Evolutionary conservation across 2,888 invertebrate species (phyloP), one percentile per base, ranked within the genome.

Genomic region (Eulithis prunata): DNA sequence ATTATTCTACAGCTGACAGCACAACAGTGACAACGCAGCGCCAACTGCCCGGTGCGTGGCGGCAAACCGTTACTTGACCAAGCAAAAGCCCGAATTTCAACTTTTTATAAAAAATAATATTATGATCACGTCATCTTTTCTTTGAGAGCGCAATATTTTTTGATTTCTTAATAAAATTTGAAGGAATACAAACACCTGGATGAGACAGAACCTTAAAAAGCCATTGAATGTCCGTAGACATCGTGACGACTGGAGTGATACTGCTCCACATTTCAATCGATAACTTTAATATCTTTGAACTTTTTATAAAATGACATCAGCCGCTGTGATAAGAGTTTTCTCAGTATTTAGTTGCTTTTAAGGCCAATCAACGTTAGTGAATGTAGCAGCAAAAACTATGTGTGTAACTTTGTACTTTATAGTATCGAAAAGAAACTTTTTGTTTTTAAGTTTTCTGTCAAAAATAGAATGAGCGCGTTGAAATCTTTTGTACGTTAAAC

Each of bases 251-350:
- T 71, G 51, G 41, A 41, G 41, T 41, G 32, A 64, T 58, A 64
- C 53, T 68, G 69, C 68, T 72, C 76, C 61, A 80, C 72, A 77
- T 79, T 76, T 75, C 74, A 75, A 75, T 74, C 77, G 75, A 75
- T 77, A 65, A 68, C 45, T 65, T 66, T 68, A 59, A 68, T 70
- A 53, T 60, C 57, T 61, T 58, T 57, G 36, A 47, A 61, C 28
- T 47, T 62, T 75, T 72, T 77, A 73, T 75, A 77, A 70, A 71
- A 73, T 71, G 57, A 57, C 62, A 63, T 49, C 54, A 58, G 38
- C 57, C 43, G 14, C 45, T 32, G 13, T 45, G 58, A 59, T 55
- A 43, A 54, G 59, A 45, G 41, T 49, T 41, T 63, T 57, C 53
- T 57, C 28, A 46, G 51, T 57, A 57, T 53, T 63, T 53, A 46